Percentiles rank a stretch among this genome's conserved stretches.
phyloP scores from a whole-genome alignment of 64 coral and sea anemone species.

The Dendronephthya gigantea region DNA sequence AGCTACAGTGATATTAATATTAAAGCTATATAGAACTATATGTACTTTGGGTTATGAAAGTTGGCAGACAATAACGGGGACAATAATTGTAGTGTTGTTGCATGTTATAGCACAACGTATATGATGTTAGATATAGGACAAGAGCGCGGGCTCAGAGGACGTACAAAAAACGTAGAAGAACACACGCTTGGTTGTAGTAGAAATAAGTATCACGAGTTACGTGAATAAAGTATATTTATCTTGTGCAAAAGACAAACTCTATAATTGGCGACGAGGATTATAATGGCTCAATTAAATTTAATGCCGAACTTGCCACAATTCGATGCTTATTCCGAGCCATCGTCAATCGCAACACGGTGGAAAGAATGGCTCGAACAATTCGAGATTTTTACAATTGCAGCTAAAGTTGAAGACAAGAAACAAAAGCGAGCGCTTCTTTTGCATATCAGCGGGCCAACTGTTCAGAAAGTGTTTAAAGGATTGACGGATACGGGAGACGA shows the following conservation, averaged over 20 bases:
- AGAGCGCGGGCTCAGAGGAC: too few species aligned
- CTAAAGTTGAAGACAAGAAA: conserved; percentile 13
- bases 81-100: too few species aligned
- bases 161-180: too few species aligned
- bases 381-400: conserved; percentile 14
- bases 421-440: conserved; percentile 30
- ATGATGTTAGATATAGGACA: too few species aligned
- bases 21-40: too few species aligned
- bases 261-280: conserved; percentile 21
- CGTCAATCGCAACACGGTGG: conserved; percentile 21
- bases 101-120: too few species aligned
- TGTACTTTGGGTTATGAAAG: too few species aligned
- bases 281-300: conserved; percentile 9
- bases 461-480: conserved; percentile 39
- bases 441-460: conserved; percentile 30
- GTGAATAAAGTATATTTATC: too few species aligned
- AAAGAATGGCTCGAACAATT: conserved; percentile 49
- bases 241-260: not conserved
- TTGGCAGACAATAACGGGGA: too few species aligned
- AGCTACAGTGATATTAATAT: too few species aligned
- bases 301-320: conserved; percentile 25
- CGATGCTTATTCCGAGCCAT: conserved; percentile 29
- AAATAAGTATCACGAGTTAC: too few species aligned
- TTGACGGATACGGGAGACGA: conserved; percentile 2
- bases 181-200: too few species aligned